Percentiles rank a stretch among this genome's conserved stretches.
These are phyloP conservation scores for Mycetomoellerius zeteki DNA, from an alignment of 1,140 invertebrate genomes.

Conservation along the genomic window DNA sequence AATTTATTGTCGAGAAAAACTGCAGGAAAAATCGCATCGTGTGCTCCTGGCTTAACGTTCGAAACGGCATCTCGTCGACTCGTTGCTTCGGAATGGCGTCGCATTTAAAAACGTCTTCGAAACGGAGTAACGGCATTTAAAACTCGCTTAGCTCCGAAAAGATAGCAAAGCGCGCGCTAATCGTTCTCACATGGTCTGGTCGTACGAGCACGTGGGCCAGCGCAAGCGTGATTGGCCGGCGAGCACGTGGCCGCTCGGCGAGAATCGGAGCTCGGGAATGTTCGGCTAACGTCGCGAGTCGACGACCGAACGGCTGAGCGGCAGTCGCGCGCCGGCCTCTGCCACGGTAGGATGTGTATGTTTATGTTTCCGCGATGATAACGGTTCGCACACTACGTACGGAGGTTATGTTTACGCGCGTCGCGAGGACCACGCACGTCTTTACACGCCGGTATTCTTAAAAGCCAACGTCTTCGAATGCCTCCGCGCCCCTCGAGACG, in stretches of 20 bases:
- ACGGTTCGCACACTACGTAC: conserved; percentile 56
- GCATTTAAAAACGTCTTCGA: background rate
- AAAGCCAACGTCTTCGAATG: conserved; percentile 7
- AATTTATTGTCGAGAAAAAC: too few species aligned
- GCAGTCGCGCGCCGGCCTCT: conserved; percentile 86
- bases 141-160: background rate
- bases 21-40: too few species aligned
- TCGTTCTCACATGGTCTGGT: background rate
- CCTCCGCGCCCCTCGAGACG: background rate
- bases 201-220: conserved; percentile 64
- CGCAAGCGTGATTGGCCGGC: conserved; percentile 7
- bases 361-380: conserved; percentile 74
- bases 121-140: background rate
- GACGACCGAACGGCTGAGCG: conserved; percentile 68
- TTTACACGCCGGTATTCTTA: conserved; percentile 20
- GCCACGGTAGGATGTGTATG: conserved; percentile 81
- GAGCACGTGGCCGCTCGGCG: conserved; percentile 69
- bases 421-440: conserved; percentile 49
- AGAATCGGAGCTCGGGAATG: conserved; percentile 49
- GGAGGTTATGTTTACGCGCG: conserved; percentile 79
- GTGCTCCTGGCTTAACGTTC: background rate
- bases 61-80: background rate
- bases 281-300: conserved; percentile 67
- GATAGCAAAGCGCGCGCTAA: background rate
- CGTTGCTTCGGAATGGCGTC: background rate